Evolutionary conservation across 2,113 vertebrate species (phyloP).

Genomic region (Tyto alba): DNA sequence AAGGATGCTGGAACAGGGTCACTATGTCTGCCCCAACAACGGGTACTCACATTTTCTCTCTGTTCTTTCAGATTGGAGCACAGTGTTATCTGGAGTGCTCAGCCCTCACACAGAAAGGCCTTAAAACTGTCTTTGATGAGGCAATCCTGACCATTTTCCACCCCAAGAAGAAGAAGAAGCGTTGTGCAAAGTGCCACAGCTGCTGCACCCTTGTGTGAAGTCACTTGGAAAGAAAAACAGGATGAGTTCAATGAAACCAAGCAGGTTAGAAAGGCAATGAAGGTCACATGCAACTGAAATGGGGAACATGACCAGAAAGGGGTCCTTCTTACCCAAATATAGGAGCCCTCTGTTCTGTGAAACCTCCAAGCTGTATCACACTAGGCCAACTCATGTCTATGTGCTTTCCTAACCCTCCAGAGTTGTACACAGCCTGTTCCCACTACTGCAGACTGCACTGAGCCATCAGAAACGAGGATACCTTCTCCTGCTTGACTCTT

Average conservation of each 20-base stretch:
- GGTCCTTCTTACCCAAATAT: neutral
- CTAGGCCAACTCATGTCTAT: constrained; percentile 6
- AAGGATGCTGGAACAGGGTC: neutral
- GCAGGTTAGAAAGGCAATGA: neutral
- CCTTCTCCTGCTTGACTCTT: neutral
- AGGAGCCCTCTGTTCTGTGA: constrained; percentile 10
- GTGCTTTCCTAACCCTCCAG: constrained; percentile 11
- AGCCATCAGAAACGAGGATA: neutral
- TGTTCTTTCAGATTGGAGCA: constrained; percentile 79
- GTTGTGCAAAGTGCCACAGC: constrained; percentile 64
- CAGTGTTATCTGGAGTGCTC: constrained; percentile 90
- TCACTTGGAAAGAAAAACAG: neutral
- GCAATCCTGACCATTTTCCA: constrained; percentile 88
- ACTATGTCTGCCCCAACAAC: neutral
- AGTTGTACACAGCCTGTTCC: neutral
- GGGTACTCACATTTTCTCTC: neutral
- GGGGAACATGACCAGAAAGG: constrained; percentile 51
- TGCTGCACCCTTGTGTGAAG: constrained; percentile 80
- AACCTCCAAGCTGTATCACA: constrained; percentile 23
- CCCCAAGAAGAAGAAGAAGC: constrained; percentile 82
- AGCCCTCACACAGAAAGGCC: constrained; percentile 86
- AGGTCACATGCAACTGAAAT: neutral
- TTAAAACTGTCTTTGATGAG: constrained; percentile 88
- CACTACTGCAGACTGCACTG: neutral
- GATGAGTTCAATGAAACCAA: neutral